Evolutionary conservation across 2,113 vertebrate species (phyloP).

Genomic region (Solea solea): DNA sequence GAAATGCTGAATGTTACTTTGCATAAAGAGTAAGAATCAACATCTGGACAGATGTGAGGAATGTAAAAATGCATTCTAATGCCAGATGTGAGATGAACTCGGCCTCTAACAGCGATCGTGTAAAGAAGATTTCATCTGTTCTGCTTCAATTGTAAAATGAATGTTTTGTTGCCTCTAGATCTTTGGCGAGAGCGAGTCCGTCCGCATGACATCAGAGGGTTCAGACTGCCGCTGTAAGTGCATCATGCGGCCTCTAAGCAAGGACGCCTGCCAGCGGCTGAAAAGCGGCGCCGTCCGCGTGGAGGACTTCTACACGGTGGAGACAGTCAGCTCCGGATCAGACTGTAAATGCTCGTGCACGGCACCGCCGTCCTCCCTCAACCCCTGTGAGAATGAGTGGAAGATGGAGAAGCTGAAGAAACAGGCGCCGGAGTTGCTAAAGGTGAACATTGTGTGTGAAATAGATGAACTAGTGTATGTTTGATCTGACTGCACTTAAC

Average conservation of each 20-base stretch:
- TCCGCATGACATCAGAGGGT: slow-evolving; percentile 95
- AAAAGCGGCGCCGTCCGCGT: slow-evolving; percentile 82
- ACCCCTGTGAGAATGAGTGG: slow-evolving; percentile 97
- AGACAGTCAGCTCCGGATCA: slow-evolving; percentile 92
- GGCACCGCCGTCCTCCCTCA: slow-evolving; percentile 92
- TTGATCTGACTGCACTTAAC: slow-evolving; percentile 22
- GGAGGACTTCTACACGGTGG: slow-evolving; percentile 96
- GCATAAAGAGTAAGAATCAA: too few relatives aligned
- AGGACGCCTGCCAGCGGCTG: slow-evolving; percentile 89
- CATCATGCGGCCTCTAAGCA: slow-evolving; percentile 93
- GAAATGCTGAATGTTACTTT: too few relatives aligned
- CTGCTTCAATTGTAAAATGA: too few relatives aligned
- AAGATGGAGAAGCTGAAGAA: slow-evolving; percentile 97
- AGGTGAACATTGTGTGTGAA: slow-evolving; percentile 86
- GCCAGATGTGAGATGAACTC: too few relatives aligned
- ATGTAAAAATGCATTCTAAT: too few relatives aligned
- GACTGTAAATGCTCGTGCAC: slow-evolving; percentile 97
- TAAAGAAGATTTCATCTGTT: too few relatives aligned
- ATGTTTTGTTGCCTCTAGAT: slow-evolving; percentile 71
- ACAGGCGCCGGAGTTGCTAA: slow-evolving; percentile 92
- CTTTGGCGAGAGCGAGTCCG: slow-evolving; percentile 89
- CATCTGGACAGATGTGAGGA: too few relatives aligned
- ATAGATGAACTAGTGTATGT: slow-evolving; percentile 36
- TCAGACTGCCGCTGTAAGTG: slow-evolving; percentile 98
- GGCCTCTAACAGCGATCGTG: too few relatives aligned